A percentile compares a stretch with the other conserved stretches of the same genome.
Evolutionary conservation across 2,888 invertebrate genomes (phyloP).

Genomic region (Subacronicta megacephala): DNA sequence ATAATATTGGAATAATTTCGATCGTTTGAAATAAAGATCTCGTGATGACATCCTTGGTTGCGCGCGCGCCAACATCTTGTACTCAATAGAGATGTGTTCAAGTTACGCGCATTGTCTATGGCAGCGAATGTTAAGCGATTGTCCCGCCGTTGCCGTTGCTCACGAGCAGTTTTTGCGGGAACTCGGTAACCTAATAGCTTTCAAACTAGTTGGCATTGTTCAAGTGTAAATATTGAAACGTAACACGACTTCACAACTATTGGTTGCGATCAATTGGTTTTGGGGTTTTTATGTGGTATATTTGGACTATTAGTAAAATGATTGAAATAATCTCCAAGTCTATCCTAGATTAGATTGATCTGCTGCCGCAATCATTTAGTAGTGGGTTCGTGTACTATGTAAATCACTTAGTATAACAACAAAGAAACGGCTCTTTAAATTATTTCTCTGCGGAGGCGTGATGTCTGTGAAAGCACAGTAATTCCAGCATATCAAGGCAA

Average conservation of each 20-base stretch:
- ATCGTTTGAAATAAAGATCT: background rate
- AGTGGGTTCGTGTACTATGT: no score
- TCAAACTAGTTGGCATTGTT: slow-evolving; percentile 41
- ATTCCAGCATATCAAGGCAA: no score
- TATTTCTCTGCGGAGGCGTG: no score
- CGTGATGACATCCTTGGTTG: slow-evolving; percentile 40
- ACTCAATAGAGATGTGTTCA: slow-evolving; percentile 57
- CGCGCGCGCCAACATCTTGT: slow-evolving; percentile 39
- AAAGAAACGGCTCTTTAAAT: no score
- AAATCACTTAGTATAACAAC: no score
- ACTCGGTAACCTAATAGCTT: slow-evolving; percentile 49
- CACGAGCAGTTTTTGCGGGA: slow-evolving; percentile 37
- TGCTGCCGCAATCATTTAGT: no score
- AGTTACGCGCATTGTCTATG: slow-evolving; percentile 60
- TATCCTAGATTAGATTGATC: no score
- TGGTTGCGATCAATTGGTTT: slow-evolving; percentile 16
- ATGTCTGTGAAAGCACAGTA: no score
- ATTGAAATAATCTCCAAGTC: no score
- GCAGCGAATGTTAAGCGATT: slow-evolving; percentile 40
- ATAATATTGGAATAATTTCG: background rate
- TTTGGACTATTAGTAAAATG: no score
- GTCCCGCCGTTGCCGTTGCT: slow-evolving; percentile 26
- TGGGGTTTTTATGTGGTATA: background rate
- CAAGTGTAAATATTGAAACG: slow-evolving; percentile 52
- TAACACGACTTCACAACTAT: slow-evolving; percentile 27